Percentiles rank a stretch among this genome's conserved stretches.
phyloP scores from a whole-genome alignment of 1,140 invertebrate genomes.

The Zaprionus kolodkinae region DNA sequence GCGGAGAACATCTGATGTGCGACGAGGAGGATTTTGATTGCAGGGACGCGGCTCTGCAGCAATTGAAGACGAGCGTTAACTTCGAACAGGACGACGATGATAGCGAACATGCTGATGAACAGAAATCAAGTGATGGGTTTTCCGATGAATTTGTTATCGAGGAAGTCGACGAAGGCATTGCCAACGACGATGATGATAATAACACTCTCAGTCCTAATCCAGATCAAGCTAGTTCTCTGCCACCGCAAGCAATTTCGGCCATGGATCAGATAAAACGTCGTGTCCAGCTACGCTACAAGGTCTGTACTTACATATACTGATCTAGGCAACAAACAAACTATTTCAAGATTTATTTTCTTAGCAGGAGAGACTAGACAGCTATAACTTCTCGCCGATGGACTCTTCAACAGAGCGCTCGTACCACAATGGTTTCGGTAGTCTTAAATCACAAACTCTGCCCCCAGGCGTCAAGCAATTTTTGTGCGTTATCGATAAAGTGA shows the following conservation, averaged over 20 bases:
- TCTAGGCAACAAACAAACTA: neutral
- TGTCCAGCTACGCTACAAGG: constrained; percentile 47
- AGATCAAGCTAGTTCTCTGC: neutral
- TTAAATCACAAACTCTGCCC: constrained; percentile 63
- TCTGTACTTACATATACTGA: constrained; percentile 12
- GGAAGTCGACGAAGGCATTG: neutral
- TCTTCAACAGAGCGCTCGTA: constrained; percentile 62
- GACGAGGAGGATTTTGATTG: constrained; percentile 52
- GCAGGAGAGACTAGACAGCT: constrained; percentile 36
- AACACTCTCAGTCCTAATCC: neutral
- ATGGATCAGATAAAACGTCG: constrained; percentile 39
- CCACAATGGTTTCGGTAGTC: constrained; percentile 37
- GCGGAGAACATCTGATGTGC: neutral
- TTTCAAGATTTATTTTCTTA: neutral
- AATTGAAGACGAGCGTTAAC: constrained; percentile 5
- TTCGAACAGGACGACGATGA: constrained; percentile 13
- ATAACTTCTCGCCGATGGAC: constrained; percentile 57
- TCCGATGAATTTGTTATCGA: constrained; percentile 10
- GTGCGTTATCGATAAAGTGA: constrained; percentile 57
- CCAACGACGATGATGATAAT: neutral
- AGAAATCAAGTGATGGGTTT: neutral
- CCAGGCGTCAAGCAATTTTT: constrained; percentile 57
- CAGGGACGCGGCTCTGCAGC: constrained; percentile 27
- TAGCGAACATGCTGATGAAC: neutral
- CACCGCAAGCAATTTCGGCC: neutral